Base-by-base conservation (phyloP, 2,888 invertebrate genomes). In the Pyralis farinalis region DNA sequence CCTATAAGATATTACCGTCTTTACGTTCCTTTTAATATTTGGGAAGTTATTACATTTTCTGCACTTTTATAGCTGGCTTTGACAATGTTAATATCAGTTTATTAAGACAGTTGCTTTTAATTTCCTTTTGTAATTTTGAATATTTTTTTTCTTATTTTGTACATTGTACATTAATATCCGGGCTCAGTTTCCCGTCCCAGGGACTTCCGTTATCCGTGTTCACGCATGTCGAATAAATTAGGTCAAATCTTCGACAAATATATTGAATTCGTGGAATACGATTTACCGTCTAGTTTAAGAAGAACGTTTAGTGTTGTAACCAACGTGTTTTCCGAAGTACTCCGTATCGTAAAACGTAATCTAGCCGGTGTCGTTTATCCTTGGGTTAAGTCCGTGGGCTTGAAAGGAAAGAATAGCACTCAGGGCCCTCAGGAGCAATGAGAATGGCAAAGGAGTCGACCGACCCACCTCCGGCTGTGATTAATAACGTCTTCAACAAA, bases 401-500 rank as follows among this genome's bases (percentile, higher is more conserved):
- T 44, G 22, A 39, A 41, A 39, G 33, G 34, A 43, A 46, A 42
- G 35, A 47, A 47, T 40, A 36, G 44, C 34, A 34, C 37, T 51
- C 34, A 40, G 16, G 16, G 4, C 16, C 4, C 3, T 16, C 16
- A 2, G 22, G 42, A 41, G 43, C 43, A 44, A 31, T 44, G 42
- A 40, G 43, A 49, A 34, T 37, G 36, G 28, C 21, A 37, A 38
- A 42, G 42, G 31, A 40, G 37, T 27, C 37, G 16, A 20, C 30
- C 37, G 16, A 20, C 40, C 44, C 38, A 49, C 42, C 46, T 49
- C 42, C 39, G 38, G 36, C 40, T 37, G 37, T 49, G 48, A 55
- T 55, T 53, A 50, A 51, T 55, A 51, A 51, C 39, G 46, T 51
- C 45, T 50, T 45, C 31, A 40, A 44, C 42, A 36, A 42, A 32